Percentiles rank a stretch among this genome's conserved stretches.
Conservation (phyloP, 2,113 vertebrate species). For the Cinclus mexicanus region DNA sequence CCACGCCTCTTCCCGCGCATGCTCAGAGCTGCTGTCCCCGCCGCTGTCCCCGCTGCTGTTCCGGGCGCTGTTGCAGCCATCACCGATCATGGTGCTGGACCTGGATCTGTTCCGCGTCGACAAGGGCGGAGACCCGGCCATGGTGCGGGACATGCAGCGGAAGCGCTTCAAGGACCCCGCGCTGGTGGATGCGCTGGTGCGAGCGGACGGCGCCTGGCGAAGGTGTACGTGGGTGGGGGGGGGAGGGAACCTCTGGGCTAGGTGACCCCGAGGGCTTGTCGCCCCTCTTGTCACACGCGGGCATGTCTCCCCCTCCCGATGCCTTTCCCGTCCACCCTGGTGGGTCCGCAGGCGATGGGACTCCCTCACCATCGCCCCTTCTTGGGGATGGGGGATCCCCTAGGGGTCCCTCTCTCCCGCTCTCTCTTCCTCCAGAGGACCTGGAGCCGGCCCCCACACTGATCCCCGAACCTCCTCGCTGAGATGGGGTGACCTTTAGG, state of each 20-base stretch:
- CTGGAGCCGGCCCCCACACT: background rate
- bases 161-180: constrained; percentile 93
- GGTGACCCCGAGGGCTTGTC: background rate
- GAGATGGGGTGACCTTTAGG: background rate
- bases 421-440: too few relatives aligned
- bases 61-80: background rate
- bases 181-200: constrained; percentile 89
- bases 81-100: constrained; percentile 86
- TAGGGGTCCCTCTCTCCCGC: background rate
- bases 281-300: background rate
- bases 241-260: background rate
- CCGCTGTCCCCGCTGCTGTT: too few relatives aligned
- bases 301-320: background rate
- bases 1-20: background rate
- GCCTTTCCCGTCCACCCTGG: background rate
- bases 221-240: constrained; percentile 81
- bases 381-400: too few relatives aligned
- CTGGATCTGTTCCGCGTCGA: constrained; percentile 91
- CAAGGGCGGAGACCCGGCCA: constrained; percentile 90
- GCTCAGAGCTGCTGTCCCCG: background rate
- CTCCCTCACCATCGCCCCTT: too few relatives aligned
- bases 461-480: background rate
- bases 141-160: constrained; percentile 84
- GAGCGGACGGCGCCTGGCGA: constrained; percentile 89
- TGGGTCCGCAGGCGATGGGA: background rate